Evolutionary conservation across 2,797 vertebrate genomes (phyloP).

Genomic region (Peromyscus eremicus): DNA sequence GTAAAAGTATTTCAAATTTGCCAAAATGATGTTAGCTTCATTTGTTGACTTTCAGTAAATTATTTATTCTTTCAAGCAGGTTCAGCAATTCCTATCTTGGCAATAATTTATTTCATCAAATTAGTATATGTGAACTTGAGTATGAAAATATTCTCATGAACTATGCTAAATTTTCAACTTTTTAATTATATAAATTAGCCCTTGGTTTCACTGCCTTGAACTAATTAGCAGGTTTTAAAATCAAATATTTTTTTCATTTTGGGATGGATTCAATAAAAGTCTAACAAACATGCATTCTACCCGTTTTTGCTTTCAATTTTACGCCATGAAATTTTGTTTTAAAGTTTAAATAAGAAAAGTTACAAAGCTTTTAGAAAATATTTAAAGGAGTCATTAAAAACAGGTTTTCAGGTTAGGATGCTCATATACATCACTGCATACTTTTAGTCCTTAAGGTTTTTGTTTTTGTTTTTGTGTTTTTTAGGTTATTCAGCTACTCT

Average conservation of each 20-base stretch:
- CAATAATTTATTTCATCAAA: conserved; percentile 63
- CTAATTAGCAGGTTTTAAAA: conserved; percentile 5
- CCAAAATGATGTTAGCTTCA: conserved; percentile 18
- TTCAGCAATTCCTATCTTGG: conserved; percentile 6
- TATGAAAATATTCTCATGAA: conserved; percentile 37
- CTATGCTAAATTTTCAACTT: conserved; percentile 24
- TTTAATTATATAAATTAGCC: conserved; percentile 14
- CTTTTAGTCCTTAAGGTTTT: conserved; percentile 34
- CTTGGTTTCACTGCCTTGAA: conserved; percentile 27
- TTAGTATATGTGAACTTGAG: conserved; percentile 15
- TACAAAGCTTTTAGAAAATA: neutral
- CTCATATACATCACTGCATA: neutral
- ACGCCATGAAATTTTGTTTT: conserved; percentile 55
- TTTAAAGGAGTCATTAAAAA: conserved; percentile 49
- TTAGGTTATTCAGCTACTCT: neutral
- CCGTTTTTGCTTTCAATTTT: conserved; percentile 58
- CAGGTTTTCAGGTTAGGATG: neutral
- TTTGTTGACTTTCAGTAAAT: conserved; percentile 58
- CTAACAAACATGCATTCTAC: fast-evolving
- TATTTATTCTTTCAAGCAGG: neutral
- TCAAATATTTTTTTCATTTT: conserved; percentile 57
- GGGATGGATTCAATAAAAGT: neutral
- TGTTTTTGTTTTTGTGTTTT: neutral
- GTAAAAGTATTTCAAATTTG: conserved; percentile 44
- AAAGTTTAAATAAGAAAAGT: neutral